Conservation (phyloP, 2,113 vertebrate species). For the Eptesicus fuscus region DNA sequence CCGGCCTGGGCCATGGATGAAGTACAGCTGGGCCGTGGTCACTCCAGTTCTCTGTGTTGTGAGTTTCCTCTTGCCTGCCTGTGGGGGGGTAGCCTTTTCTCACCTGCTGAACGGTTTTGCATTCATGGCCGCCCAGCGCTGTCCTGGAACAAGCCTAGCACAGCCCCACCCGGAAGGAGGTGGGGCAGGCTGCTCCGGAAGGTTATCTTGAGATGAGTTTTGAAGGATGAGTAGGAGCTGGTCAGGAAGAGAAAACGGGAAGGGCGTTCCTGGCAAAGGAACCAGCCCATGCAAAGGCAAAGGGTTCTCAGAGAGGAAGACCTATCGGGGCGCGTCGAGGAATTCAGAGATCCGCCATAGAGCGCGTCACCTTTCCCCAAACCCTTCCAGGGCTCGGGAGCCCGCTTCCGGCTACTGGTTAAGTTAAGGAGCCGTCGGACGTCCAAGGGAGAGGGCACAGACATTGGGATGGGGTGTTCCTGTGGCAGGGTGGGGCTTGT, state of each 20-base stretch:
- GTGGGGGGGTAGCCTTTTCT: neutral
- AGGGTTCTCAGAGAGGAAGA: neutral
- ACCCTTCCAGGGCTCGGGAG: neutral
- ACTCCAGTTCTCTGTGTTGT: constrained; percentile 97
- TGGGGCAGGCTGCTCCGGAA: neutral
- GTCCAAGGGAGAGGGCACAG: neutral
- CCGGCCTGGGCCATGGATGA: constrained; percentile 98
- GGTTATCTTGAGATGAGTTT: neutral
- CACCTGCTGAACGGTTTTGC: neutral
- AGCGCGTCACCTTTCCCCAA: neutral
- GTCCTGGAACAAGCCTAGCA: neutral
- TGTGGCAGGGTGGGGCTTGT: neutral
- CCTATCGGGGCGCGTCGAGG: neutral
- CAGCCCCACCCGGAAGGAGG: too few relatives aligned
- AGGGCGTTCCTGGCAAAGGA: neutral
- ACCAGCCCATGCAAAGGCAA: neutral
- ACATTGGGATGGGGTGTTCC: neutral
- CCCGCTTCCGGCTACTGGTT: neutral
- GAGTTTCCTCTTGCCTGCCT: constrained; percentile 63
- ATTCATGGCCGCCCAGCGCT: neutral
- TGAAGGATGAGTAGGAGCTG: neutral
- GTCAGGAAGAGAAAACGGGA: neutral
- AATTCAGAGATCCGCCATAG: accelerated
- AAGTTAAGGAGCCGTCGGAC: neutral
- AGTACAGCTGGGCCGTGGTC: constrained; percentile 97